These are phyloP conservation scores for Ciconia stormi DNA, from an alignment of 2,113 vertebrate genomes.

Conservation along the genomic window DNA sequence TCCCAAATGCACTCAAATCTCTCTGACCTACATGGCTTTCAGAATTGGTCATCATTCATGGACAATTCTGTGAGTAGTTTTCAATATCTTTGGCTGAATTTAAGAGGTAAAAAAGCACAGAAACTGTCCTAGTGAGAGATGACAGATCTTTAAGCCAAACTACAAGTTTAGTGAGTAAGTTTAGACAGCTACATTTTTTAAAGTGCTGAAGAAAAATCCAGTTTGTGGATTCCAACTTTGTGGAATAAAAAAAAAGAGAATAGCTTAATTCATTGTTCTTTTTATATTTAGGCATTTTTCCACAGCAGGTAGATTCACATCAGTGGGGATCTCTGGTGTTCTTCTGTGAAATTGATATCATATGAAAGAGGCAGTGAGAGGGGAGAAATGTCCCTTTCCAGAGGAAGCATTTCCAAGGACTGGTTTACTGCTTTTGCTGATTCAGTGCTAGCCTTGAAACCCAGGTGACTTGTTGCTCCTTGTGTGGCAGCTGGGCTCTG, in stretches of 20 bases:
- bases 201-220: not conserved
- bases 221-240: not conserved
- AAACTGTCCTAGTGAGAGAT: not conserved
- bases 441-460: not conserved
- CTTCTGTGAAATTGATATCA: not conserved
- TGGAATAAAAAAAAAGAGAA: rapidly evolving
- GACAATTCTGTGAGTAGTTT: not conserved
- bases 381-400: not conserved
- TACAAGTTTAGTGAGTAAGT: not conserved
- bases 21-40: not conserved
- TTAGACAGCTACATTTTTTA: not conserved
- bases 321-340: not conserved
- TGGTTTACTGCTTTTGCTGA: not conserved
- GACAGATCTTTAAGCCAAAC: not conserved
- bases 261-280: not conserved
- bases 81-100: not conserved
- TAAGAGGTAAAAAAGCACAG: not conserved
- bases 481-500: not conserved
- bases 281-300: not conserved
- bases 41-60: not conserved
- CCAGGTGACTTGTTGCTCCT: not conserved
- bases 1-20: not conserved
- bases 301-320: not conserved
- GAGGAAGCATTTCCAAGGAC: not conserved
- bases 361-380: not conserved